phyloP scores from a whole-genome alignment of 2,113 vertebrate species.

The Brachionichthys hirsutus region DNA sequence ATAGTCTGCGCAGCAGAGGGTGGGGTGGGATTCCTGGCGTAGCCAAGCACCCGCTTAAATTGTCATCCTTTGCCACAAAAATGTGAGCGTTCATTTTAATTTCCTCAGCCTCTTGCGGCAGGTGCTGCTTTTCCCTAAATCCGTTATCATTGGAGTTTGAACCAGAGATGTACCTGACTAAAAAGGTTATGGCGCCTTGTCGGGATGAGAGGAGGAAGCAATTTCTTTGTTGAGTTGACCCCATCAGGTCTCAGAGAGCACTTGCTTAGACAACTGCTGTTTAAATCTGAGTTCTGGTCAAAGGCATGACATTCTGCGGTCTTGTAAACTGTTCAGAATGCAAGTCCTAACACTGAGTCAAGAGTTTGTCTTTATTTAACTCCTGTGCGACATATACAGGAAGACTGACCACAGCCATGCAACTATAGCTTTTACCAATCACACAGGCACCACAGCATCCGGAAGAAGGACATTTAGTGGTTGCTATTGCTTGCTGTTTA shows the following conservation, averaged over 20 bases:
- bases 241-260: conserved; percentile 3
- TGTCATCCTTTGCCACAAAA: conserved; percentile 80
- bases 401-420: conserved; percentile 62
- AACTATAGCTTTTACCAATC: conserved; percentile 50
- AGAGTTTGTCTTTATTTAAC: conserved; percentile 68
- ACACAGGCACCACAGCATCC: conserved; percentile 36
- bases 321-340: conserved; percentile 63
- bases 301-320: conserved; percentile 65
- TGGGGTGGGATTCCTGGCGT: conserved; percentile 77
- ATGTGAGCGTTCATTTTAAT: conserved; percentile 68
- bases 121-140: conserved; percentile 66
- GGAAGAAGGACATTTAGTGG: conserved; percentile 41
- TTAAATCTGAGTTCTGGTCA: conserved; percentile 49
- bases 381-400: conserved; percentile 62
- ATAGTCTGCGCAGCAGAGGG: conserved; percentile 66
- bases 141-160: conserved; percentile 40
- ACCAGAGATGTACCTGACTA: conserved; percentile 1
- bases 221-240: conserved; percentile 34
- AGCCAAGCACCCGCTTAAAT: conserved; percentile 74
- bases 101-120: conserved; percentile 71
- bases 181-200: conserved; percentile 16
- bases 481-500: conserved; percentile 18
- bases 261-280: conserved; percentile 26
- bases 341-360: conserved; percentile 56
- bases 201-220: conserved; percentile 19